A percentile compares a stretch with the other conserved stretches of the same genome.
Evolutionary conservation across 2,888 invertebrate genomes (phyloP).

Genomic region (Perdita meconis): DNA sequence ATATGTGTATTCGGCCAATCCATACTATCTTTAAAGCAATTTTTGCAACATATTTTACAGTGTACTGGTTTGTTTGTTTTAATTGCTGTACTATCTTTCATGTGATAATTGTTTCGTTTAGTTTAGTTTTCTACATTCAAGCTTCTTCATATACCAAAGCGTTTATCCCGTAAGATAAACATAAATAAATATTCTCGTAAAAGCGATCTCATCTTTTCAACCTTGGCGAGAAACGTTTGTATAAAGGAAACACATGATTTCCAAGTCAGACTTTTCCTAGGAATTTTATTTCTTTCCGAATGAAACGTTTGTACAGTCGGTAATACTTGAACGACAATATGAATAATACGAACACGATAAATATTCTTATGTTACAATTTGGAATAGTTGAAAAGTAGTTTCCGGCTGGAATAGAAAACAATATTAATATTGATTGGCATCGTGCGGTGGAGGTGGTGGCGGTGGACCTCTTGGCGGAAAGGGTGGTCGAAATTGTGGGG

Average conservation of each 20-base stretch:
- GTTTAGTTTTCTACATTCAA: too few relatives aligned
- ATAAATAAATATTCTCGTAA: too few relatives aligned
- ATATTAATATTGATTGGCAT: slow-evolving; percentile 75
- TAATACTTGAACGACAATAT: background rate
- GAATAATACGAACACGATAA: background rate
- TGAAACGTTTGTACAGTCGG: slow-evolving; percentile 24
- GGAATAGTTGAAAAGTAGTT: background rate
- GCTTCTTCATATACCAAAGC: too few relatives aligned
- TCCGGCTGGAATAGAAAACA: background rate
- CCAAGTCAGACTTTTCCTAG: slow-evolving; percentile 19
- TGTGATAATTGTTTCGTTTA: too few relatives aligned
- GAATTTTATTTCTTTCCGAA: slow-evolving; percentile 12
- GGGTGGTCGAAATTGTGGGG: slow-evolving; percentile 86
- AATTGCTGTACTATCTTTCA: too few relatives aligned
- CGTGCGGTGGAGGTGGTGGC: slow-evolving; percentile 87
- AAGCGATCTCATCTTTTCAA: too few relatives aligned
- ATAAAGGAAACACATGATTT: background rate
- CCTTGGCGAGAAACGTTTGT: too few relatives aligned
- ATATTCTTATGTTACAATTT: background rate
- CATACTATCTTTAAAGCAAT: too few relatives aligned
- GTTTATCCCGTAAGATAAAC: too few relatives aligned
- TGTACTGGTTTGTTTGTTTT: too few relatives aligned
- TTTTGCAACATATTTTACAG: too few relatives aligned
- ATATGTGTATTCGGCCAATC: too few relatives aligned
- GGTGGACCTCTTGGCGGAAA: slow-evolving; percentile 90